Evolutionary conservation across 2,797 vertebrate species (phyloP).

Genomic region (Stomatorhinus walkeri): DNA sequence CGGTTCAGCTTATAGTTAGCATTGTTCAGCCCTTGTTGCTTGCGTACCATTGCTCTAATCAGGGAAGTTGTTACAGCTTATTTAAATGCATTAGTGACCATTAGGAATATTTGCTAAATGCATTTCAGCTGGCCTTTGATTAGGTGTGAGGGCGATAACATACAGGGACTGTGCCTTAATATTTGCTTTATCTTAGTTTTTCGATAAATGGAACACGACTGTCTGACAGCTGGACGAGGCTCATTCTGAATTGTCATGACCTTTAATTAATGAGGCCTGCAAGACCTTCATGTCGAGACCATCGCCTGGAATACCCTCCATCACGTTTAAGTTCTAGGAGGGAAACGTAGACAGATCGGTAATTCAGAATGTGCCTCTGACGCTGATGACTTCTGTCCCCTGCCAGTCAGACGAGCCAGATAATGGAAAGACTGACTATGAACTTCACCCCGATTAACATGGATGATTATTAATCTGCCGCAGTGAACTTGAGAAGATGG

Average conservation of each 20-base stretch:
- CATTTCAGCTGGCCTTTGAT: conserved; percentile 38
- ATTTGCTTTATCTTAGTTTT: neutral
- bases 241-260: conserved; percentile 33
- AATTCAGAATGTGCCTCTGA: conserved; percentile 36
- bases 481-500: conserved; percentile 35
- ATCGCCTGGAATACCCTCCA: neutral
- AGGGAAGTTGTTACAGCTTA: conserved; percentile 35
- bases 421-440: conserved; percentile 50
- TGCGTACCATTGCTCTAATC: conserved; percentile 40
- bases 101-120: conserved; percentile 45
- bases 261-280: conserved; percentile 29
- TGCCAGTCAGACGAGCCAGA: conserved; percentile 54
- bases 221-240: conserved; percentile 22
- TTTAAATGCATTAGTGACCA: conserved; percentile 47
- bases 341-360: neutral
- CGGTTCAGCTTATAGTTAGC: conserved; percentile 35
- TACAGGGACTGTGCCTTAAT: neutral
- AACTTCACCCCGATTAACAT: conserved; percentile 64
- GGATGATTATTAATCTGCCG: conserved; percentile 62
- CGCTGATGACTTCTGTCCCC: conserved; percentile 47
- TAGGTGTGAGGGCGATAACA: conserved; percentile 26
- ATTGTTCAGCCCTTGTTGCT: conserved; percentile 41
- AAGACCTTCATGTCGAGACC: neutral
- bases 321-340: neutral
- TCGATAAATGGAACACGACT: neutral